phyloP scores from a whole-genome alignment of 2,888 invertebrate genomes.

The Steromphala cineraria region DNA sequence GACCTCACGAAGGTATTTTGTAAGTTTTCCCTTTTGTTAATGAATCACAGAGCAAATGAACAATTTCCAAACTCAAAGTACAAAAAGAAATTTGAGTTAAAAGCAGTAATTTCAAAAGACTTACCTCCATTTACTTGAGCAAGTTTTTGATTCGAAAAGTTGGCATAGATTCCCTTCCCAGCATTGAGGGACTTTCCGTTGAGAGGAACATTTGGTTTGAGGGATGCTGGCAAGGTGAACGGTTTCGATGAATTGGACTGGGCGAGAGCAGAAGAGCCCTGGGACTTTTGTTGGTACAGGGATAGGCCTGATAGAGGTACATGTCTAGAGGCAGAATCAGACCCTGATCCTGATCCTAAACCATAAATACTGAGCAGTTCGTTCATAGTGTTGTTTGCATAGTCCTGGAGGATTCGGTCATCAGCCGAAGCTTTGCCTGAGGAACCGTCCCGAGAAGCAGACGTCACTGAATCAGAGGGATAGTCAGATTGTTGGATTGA shows the following conservation, averaged over 20 bases:
- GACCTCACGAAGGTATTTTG: too few species aligned
- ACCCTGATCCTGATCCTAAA: slow-evolving; percentile 80
- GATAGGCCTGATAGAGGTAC: slow-evolving; percentile 7
- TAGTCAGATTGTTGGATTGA: neutral
- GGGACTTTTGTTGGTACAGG: slow-evolving; percentile 10
- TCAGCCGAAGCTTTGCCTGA: slow-evolving; percentile 17
- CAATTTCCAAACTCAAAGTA: neutral
- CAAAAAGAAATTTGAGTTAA: neutral
- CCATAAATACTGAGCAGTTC: slow-evolving; percentile 87
- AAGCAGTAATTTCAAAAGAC: neutral
- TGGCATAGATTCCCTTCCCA: slow-evolving; percentile 13
- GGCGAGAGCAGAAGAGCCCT: neutral
- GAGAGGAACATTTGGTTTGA: neutral
- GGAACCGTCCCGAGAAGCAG: neutral
- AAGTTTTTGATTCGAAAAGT: neutral
- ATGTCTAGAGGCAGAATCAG: slow-evolving; percentile 6
- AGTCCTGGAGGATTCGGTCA: slow-evolving; percentile 81
- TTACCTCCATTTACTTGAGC: slow-evolving; percentile 24
- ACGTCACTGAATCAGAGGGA: neutral
- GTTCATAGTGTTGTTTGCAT: slow-evolving; percentile 87
- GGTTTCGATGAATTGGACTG: neutral
- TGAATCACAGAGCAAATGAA: neutral
- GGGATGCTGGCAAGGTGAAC: neutral
- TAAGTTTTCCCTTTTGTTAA: too few species aligned
- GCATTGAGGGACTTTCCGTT: slow-evolving; percentile 2